Evolutionary conservation across 2,113 vertebrate species (phyloP).

Genomic region (Tylochromis polylepis): DNA sequence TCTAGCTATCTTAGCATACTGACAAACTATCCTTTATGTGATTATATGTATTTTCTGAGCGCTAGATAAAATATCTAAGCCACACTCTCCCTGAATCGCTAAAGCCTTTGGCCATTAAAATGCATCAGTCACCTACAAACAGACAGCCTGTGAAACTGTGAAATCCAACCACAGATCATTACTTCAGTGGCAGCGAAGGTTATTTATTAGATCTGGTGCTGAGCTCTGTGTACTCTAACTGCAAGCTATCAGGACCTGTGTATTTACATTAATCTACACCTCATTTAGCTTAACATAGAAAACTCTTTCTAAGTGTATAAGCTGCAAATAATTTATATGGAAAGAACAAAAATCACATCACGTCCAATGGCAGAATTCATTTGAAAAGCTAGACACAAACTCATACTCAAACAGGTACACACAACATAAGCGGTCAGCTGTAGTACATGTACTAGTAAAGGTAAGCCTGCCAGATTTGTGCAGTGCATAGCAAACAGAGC

Average conservation of each 20-base stretch:
- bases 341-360: neutral
- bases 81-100: conserved; percentile 20
- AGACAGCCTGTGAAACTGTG: conserved; percentile 47
- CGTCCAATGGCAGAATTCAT: neutral
- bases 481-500: conserved; percentile 27
- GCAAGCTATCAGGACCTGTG: neutral
- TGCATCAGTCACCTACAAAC: conserved; percentile 49
- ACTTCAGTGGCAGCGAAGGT: conserved; percentile 34
- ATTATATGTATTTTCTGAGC: conserved; percentile 3
- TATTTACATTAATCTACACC: conserved; percentile 41
- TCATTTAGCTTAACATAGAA: conserved; percentile 35
- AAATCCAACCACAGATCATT: conserved; percentile 51
- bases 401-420: neutral
- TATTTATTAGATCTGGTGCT: conserved; percentile 38
- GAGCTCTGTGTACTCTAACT: conserved; percentile 7
- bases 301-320: conserved; percentile 19
- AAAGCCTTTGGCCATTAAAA: conserved; percentile 48
- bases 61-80: conserved; percentile 37
- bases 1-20: neutral
- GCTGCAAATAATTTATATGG: conserved; percentile 23
- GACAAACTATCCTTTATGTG: neutral
- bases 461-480: conserved; percentile 24
- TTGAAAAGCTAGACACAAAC: neutral
- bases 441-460: neutral
- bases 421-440: neutral